Base-by-base conservation (phyloP, 2,113 vertebrate species). In the Neotoma lepida region DNA sequence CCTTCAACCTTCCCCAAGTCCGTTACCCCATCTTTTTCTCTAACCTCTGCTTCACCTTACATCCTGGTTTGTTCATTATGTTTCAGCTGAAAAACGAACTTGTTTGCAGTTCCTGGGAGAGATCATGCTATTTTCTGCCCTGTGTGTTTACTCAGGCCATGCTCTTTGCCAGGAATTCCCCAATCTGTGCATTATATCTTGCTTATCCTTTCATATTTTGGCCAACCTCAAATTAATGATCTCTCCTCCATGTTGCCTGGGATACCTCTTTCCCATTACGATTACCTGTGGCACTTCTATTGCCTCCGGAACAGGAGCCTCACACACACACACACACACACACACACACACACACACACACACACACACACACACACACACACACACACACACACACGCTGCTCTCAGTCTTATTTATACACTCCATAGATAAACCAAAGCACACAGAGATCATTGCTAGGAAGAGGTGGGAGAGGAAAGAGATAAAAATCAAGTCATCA, bases 381-480 rank as follows among this genome's bases (percentile, higher is more conserved):
- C 14, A n/a, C n/a, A n/a, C 33, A 56, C 63, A 77, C 84, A 86
- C 12, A 68, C 54, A 44, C 18, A 13, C 14, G 30, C 14, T 85
- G 17, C 30, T 33, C n/a, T 86, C 39, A 86, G 18, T 64, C 15
- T 39, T 76, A 51, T n/a, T 30, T 71, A 24, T 44, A 88, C 8
- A 28, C 46, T 81, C 51, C 58, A 24, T 89, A 74, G 41, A 44
- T 58, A 35, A 94, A 86, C 70, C 35, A 81, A 96, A 70, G 35
- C 2, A 58, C 2, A 9, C 30, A 66, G 4, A 14, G 14, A 35
- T 81, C 9, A 44, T 63, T 63, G 54, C 41, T 84, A 20, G 8
- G 35, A 30, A 10, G 54, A 18, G 22, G 13, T 15, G 3, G 6
- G 4, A 13, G 15, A 7, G 13, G 56, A 80, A 10, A 54, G 63